These are phyloP conservation scores for Oxystoma pomonae DNA, from an alignment of 2,888 invertebrate genomes.

Conservation along the genomic window DNA sequence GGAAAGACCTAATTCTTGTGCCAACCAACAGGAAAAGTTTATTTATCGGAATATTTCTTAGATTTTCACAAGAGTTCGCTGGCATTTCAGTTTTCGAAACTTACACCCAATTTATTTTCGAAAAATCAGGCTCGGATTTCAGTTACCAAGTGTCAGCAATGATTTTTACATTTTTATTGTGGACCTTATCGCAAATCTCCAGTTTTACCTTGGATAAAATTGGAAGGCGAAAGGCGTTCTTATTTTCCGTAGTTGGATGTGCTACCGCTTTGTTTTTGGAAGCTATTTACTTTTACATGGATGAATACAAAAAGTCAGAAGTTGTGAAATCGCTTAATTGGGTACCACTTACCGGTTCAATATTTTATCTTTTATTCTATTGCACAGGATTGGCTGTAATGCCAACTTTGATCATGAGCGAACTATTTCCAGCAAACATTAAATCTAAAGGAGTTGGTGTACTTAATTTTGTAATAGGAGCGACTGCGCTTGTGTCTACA, in stretches of 20 bases:
- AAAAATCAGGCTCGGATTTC: conserved; percentile 36
- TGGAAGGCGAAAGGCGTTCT: conserved; percentile 31
- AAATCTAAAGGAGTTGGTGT: conserved; percentile 36
- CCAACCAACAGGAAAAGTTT: conserved; percentile 33
- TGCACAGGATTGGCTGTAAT: conserved; percentile 35
- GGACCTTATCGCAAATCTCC: not conserved
- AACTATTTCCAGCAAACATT: conserved; percentile 39
- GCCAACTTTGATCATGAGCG: conserved; percentile 37
- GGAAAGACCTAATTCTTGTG: conserved; percentile 34
- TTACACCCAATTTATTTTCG: conserved; percentile 37
- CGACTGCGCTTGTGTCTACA: conserved; percentile 28
- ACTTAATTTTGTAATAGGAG: conserved; percentile 32
- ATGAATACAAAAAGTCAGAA: conserved; percentile 22
- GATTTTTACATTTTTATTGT: conserved; percentile 26
- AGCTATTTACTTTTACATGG: conserved; percentile 33
- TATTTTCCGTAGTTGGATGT: conserved; percentile 30
- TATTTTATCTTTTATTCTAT: conserved; percentile 32
- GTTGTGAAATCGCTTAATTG: conserved; percentile 31
- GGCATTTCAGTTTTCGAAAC: conserved; percentile 33
- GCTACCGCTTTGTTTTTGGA: conserved; percentile 28
- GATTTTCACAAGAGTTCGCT: conserved; percentile 35
- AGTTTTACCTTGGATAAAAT: conserved; percentile 29
- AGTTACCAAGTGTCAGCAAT: conserved; percentile 34
- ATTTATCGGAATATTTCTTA: conserved; percentile 29
- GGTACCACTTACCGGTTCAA: conserved; percentile 39